Evolutionary conservation across 2,113 vertebrate genomes (phyloP).

Genomic region (Engraulis encrasicolus): DNA sequence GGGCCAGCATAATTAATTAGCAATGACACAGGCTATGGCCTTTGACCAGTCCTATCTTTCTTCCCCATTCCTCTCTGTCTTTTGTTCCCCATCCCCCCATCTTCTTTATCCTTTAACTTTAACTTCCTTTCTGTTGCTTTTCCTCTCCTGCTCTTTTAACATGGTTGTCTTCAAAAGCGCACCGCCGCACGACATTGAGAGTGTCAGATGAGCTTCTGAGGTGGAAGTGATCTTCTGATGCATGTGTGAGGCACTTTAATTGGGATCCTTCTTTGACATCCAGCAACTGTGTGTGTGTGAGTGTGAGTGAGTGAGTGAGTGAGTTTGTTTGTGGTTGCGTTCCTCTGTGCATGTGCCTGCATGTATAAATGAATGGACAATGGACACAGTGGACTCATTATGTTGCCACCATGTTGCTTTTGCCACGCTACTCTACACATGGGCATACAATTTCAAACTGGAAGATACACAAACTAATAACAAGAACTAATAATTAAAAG

Average conservation of each 20-base stretch:
- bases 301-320: not conserved
- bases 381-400: not conserved
- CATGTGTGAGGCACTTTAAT: not conserved
- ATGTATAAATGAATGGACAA: not conserved
- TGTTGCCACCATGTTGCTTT: not conserved
- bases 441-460: not conserved
- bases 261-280: not conserved
- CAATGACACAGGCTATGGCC: not conserved
- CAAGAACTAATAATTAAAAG: constrained; percentile 1
- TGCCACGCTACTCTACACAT: too few species aligned
- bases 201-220: not conserved
- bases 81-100: not conserved
- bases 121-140: not conserved
- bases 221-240: not conserved
- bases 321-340: not conserved
- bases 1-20: constrained; percentile 21
- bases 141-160: not conserved
- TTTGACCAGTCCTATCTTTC: not conserved
- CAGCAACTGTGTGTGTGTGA: not conserved
- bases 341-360: not conserved
- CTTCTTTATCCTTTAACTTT: not conserved
- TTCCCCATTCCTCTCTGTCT: not conserved
- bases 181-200: not conserved
- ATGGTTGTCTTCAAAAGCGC: not conserved
- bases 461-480: not conserved